phyloP scores from a whole-genome alignment of 2,113 vertebrate species.

The Erythrocercus mccallii region DNA sequence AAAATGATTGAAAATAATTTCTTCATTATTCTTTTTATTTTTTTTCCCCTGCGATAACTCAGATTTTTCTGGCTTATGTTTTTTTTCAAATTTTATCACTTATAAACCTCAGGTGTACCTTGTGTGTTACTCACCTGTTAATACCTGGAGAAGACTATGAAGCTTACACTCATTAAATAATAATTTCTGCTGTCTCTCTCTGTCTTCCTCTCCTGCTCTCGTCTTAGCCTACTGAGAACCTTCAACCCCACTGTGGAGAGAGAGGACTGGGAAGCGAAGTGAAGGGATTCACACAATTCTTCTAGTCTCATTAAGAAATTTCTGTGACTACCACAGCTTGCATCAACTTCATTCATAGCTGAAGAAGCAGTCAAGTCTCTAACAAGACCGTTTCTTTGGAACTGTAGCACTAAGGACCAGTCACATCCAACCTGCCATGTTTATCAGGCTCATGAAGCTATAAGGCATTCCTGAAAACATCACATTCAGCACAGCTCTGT shows the following conservation, averaged over 20 bases:
- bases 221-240: background rate
- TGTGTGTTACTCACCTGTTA: background rate
- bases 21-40: background rate
- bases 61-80: background rate
- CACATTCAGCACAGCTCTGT: background rate
- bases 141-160: background rate
- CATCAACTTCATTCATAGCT: accelerated
- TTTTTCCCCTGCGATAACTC: background rate
- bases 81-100: background rate
- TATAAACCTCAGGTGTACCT: background rate
- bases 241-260: background rate
- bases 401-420: background rate
- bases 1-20: background rate
- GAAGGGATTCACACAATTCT: background rate
- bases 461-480: background rate
- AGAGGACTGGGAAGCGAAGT: background rate
- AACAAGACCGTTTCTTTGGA: background rate
- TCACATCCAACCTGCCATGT: background rate
- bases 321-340: background rate
- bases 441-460: background rate
- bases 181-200: background rate
- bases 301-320: background rate
- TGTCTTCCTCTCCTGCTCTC: background rate
- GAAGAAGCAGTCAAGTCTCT: background rate
- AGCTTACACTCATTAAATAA: background rate